Evolutionary conservation across 2,113 vertebrate genomes (phyloP), one percentile per base, ranked within the genome.

Genomic region (Xiphophorus hellerii): DNA sequence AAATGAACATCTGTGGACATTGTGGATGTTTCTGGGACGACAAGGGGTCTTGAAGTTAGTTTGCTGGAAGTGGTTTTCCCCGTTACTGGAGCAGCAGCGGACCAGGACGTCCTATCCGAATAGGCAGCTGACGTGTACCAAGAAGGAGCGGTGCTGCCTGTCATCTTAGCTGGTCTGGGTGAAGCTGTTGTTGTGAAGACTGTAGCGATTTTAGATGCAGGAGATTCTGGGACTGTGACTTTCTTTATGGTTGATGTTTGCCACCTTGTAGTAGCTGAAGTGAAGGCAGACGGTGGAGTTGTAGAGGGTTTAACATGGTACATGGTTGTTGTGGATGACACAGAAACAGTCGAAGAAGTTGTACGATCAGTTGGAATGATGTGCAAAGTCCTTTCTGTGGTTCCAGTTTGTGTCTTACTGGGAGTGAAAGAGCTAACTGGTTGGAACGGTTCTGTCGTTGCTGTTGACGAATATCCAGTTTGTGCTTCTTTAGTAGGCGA

Each of bases 91-190:
- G 68, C 27, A 12, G 33, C 61, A 17, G 83, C 17, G 58, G 90
- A 87, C 88, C 80, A 90, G 35, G 89, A 90, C 1, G 84, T 83
- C 39, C 73, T 92, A 39, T 87, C 82, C 20, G 84, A 77, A 39
- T 83, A 83, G 20, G 58, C 29, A 31, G 66, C 69, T 62, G 86
- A 81, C 48, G 81, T 80, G 62, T 82, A 71, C 11, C 61, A 33
- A 54, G 60, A 27, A 66, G 84, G 22, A 74, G 78, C 28, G 37
- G 82, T 86, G 13, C 76, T 73, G 37, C 87, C 73, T 80, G 85
- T 84, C 31, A 54, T 37, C 67, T 84, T 66, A 31, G 60, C 22
- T 37, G 69, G 60, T 48, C 71, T 25, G n/a, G 69, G 51, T 66
- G 69, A 20, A 67, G 83, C 30, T 17, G 75, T 77, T 28, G 74